These are phyloP conservation scores for Flexamia atlantica DNA, from an alignment of 2,888 invertebrate species.

Conservation along the genomic window DNA sequence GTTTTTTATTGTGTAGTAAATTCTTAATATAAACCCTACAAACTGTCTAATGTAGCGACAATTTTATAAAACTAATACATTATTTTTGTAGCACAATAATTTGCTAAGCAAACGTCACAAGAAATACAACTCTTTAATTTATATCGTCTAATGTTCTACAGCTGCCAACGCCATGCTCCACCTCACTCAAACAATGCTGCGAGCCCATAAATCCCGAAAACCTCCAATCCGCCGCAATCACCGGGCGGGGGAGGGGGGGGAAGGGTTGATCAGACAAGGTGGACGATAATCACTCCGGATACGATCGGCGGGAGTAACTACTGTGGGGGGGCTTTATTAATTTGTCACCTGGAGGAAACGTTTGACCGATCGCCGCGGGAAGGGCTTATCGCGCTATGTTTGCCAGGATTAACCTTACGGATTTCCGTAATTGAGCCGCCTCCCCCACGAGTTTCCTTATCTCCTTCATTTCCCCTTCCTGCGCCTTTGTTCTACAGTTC, in stretches of 20 bases:
- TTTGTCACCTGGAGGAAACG: slow-evolving; percentile 57
- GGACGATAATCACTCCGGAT: slow-evolving; percentile 39
- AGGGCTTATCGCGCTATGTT: slow-evolving; percentile 48
- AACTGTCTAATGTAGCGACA: too few relatives aligned
- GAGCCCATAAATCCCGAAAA: slow-evolving; percentile 5
- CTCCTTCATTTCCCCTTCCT: slow-evolving; percentile 67
- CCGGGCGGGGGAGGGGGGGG: neutral
- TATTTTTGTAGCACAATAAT: too few relatives aligned
- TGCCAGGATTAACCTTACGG: slow-evolving; percentile 65
- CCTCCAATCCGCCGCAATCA: neutral
- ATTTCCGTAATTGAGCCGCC: slow-evolving; percentile 67
- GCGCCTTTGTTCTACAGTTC: slow-evolving; percentile 64
- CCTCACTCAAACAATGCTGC: too few relatives aligned
- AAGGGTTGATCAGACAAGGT: slow-evolving; percentile 41
- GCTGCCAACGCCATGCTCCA: too few relatives aligned
- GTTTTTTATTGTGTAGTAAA: too few relatives aligned
- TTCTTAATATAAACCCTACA: too few relatives aligned
- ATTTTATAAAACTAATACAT: too few relatives aligned
- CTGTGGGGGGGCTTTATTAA: slow-evolving; percentile 39
- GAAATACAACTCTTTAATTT: too few relatives aligned
- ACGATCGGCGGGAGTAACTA: slow-evolving; percentile 16
- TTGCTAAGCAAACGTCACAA: too few relatives aligned
- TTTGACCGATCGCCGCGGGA: slow-evolving; percentile 43
- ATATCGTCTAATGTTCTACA: too few relatives aligned
- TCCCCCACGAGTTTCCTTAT: slow-evolving; percentile 68